phyloP scores from a whole-genome alignment of 1,140 invertebrate species.

The Drosophila mayri region DNA sequence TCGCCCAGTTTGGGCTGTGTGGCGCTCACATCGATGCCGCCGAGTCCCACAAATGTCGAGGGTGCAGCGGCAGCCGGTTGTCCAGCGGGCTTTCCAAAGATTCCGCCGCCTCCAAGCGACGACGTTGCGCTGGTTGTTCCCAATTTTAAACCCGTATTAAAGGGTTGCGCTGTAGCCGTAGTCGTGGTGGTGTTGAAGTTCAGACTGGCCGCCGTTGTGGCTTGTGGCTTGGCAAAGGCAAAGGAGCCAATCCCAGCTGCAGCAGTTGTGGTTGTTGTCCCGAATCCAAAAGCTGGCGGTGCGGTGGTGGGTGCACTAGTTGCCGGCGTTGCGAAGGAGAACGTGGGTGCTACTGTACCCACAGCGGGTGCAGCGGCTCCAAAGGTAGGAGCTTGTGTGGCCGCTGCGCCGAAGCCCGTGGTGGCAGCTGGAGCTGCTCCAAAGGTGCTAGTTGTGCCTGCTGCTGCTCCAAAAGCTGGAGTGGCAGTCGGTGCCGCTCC shows the following conservation, averaged over 20 bases:
- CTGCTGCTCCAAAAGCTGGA: slow-evolving; percentile 26
- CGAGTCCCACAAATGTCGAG: slow-evolving; percentile 86
- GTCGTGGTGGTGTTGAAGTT: slow-evolving; percentile 74
- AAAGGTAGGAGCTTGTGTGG: slow-evolving; percentile 25
- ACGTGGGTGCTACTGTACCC: slow-evolving; percentile 60
- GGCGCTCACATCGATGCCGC: slow-evolving; percentile 88
- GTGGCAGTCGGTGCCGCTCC: slow-evolving; percentile 17
- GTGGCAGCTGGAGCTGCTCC: slow-evolving; percentile 21
- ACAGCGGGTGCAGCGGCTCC: slow-evolving; percentile 43
- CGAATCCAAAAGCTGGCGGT: slow-evolving; percentile 56
- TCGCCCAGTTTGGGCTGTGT: slow-evolving; percentile 86
- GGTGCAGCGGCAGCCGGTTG: slow-evolving; percentile 57
- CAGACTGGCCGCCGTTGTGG: slow-evolving; percentile 70
- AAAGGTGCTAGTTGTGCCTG: slow-evolving; percentile 17
- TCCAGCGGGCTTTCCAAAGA: slow-evolving; percentile 79
- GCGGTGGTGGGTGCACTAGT: slow-evolving; percentile 55
- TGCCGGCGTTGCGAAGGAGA: slow-evolving; percentile 60
- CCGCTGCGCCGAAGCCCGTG: slow-evolving; percentile 28
- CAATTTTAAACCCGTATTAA: slow-evolving; percentile 50
- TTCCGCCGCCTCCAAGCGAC: slow-evolving; percentile 45
- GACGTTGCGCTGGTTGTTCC: slow-evolving; percentile 33
- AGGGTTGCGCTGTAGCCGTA: slow-evolving; percentile 63
- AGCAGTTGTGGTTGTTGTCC: slow-evolving; percentile 53
- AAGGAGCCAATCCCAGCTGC: slow-evolving; percentile 54
- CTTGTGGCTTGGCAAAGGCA: slow-evolving; percentile 67